phyloP scores from a whole-genome alignment of 1,140 invertebrate species.

The Drosophila eugracilis region DNA sequence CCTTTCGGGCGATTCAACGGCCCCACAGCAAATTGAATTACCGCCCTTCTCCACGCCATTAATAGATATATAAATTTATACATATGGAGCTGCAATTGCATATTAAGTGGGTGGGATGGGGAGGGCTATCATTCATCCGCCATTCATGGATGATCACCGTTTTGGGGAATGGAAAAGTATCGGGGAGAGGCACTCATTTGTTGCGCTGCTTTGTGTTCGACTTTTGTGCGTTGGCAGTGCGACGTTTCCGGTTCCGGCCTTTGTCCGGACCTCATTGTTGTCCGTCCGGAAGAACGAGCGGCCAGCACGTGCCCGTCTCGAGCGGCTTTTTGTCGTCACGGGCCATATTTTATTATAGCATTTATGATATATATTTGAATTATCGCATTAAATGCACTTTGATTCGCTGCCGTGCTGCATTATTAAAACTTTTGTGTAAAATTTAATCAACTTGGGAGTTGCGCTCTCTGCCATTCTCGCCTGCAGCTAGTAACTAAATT shows the following conservation, averaged over 20 bases:
- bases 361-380: slow-evolving; percentile 50
- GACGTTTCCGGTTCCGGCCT: slow-evolving; percentile 57
- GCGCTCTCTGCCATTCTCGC: slow-evolving; percentile 6
- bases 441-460: slow-evolving; percentile 59
- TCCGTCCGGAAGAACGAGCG: slow-evolving; percentile 11
- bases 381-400: slow-evolving; percentile 58
- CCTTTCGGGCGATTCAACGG: slow-evolving; percentile 18
- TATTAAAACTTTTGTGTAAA: slow-evolving; percentile 46
- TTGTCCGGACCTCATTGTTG: slow-evolving; percentile 34
- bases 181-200: slow-evolving; percentile 36
- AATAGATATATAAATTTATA: slow-evolving; percentile 31
- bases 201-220: slow-evolving; percentile 48
- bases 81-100: slow-evolving; percentile 30
- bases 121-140: slow-evolving; percentile 33
- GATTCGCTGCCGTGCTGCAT: slow-evolving; percentile 19
- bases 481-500: slow-evolving; percentile 40
- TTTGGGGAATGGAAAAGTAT: not conserved
- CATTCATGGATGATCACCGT: slow-evolving; percentile 17
- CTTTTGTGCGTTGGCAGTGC: slow-evolving; percentile 48
- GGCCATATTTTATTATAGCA: slow-evolving; percentile 46
- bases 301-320: slow-evolving; percentile 22
- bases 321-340: slow-evolving; percentile 29
- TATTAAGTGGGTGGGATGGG: slow-evolving; percentile 12
- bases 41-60: slow-evolving; percentile 18
- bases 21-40: slow-evolving; percentile 61